Percentiles rank a stretch among this genome's conserved stretches.
These are phyloP conservation scores for Esperia sulphurella DNA, from an alignment of 2,888 invertebrate species.

Conservation along the genomic window DNA sequence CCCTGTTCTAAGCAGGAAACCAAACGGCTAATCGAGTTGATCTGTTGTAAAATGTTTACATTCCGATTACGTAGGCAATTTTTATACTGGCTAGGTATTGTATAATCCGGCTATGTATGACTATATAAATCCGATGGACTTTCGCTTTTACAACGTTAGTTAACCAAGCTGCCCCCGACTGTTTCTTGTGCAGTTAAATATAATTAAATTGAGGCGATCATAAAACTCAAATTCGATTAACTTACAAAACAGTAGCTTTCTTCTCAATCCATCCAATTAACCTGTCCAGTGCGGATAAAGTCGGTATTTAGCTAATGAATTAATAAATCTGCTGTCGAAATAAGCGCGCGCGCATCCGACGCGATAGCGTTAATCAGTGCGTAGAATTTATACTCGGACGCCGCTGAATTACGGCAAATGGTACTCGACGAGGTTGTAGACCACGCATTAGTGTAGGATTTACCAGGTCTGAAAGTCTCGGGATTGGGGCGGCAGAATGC, in stretches of 20 bases:
- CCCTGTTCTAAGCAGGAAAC: no score
- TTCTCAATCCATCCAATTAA: conserved; percentile 44
- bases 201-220: conserved; percentile 1
- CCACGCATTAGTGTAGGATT: not conserved
- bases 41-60: no score
- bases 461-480: no score
- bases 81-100: no score
- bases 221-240: not conserved
- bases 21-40: no score
- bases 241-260: conserved; percentile 7
- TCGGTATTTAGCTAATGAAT: conserved; percentile 68
- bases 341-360: conserved; percentile 38
- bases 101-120: no score
- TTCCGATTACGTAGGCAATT: no score
- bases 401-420: conserved; percentile 49
- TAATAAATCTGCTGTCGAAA: conserved; percentile 62
- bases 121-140: no score
- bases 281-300: conserved; percentile 29
- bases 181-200: no score
- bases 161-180: no score
- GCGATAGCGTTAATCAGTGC: conserved; percentile 65
- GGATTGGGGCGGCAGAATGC: no score
- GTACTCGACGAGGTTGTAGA: conserved; percentile 16
- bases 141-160: no score
- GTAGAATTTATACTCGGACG: conserved; percentile 53